A percentile compares a stretch with the other conserved stretches of the same genome.
Conservation (phyloP, 2,888 invertebrate species). For the Eudemis profundana region DNA sequence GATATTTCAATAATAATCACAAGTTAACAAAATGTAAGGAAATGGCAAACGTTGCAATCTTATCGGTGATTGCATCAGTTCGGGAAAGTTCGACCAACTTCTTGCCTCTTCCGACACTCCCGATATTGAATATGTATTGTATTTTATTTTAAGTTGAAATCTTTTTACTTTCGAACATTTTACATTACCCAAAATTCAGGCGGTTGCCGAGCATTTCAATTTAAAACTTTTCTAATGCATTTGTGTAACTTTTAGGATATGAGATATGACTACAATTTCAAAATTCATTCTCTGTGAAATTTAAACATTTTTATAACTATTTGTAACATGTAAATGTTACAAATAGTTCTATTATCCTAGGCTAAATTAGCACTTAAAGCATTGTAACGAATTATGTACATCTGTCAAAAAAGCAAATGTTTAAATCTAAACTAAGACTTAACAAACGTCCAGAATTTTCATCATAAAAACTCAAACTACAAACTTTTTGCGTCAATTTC, state of each 20-base stretch:
- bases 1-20: background rate
- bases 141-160: conserved; percentile 6
- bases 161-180: background rate
- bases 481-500: conserved; percentile 22
- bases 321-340: too few relatives aligned
- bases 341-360: too few relatives aligned
- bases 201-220: too few relatives aligned
- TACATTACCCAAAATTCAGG: too few relatives aligned
- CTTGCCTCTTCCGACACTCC: background rate
- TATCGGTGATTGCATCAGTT: conserved; percentile 39
- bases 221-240: too few relatives aligned
- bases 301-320: too few relatives aligned
- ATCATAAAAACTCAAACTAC: background rate
- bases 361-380: too few relatives aligned
- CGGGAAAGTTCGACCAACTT: conserved; percentile 29
- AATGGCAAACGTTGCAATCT: conserved; percentile 33
- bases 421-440: background rate
- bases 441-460: conserved; percentile 5
- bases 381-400: too few relatives aligned
- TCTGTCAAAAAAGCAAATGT: background rate
- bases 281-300: too few relatives aligned
- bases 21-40: conserved; percentile 6
- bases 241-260: too few relatives aligned
- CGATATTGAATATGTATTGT: conserved; percentile 8
- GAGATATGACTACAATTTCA: too few relatives aligned